phyloP scores from a whole-genome alignment of 2,888 invertebrate species.

The Agrypnus murinus region DNA sequence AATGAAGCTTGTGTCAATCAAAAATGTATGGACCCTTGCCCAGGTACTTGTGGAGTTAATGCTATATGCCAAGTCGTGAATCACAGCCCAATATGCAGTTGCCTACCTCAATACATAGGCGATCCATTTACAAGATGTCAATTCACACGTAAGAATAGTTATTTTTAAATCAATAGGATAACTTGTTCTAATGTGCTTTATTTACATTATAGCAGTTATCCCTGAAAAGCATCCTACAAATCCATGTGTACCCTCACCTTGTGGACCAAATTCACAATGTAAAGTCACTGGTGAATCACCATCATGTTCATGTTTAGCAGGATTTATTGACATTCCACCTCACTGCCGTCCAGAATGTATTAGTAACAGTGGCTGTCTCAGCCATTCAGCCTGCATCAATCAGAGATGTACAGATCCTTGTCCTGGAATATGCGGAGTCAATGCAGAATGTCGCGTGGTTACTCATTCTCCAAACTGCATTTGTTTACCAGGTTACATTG shows the following conservation, averaged over 20 bases:
- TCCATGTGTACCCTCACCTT: constrained; percentile 82
- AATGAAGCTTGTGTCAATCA: constrained; percentile 83
- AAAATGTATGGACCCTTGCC: constrained; percentile 85
- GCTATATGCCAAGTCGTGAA: constrained; percentile 82
- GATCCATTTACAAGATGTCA: constrained; percentile 85
- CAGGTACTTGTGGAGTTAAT: constrained; percentile 83
- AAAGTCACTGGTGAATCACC: constrained; percentile 73
- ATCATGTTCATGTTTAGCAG: constrained; percentile 77
- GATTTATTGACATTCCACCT: constrained; percentile 78
- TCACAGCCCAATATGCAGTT: constrained; percentile 82
- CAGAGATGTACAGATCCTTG: constrained; percentile 87
- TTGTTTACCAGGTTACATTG: constrained; percentile 75
- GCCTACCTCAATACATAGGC: constrained; percentile 73
- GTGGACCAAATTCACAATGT: constrained; percentile 80
- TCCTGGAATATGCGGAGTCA: constrained; percentile 82
- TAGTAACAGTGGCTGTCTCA: constrained; percentile 81
- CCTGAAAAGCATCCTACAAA: constrained; percentile 65
- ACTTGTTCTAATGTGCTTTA: constrained; percentile 24
- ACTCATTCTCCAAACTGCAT: constrained; percentile 83
- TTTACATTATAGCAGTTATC: constrained; percentile 57
- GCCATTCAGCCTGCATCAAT: constrained; percentile 81
- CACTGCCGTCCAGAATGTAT: constrained; percentile 85
- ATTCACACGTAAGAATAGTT: constrained; percentile 68
- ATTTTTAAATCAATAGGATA: neutral
- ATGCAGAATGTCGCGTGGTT: constrained; percentile 82